Base-by-base conservation (phyloP, 35 echinoderm and acorn worm genomes). In the Nesometra sesokonis region DNA sequence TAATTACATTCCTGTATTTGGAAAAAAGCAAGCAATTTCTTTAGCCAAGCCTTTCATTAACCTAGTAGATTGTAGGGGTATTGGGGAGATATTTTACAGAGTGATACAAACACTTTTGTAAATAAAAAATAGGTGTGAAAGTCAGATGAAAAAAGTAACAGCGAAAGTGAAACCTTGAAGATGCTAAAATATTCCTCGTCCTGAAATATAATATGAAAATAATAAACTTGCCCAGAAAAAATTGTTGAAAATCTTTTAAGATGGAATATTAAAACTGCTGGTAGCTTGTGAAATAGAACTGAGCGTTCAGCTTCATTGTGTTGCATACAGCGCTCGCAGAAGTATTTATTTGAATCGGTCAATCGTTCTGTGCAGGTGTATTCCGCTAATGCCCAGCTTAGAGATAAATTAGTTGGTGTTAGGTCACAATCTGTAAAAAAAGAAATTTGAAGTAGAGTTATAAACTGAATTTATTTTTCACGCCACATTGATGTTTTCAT, bases 321-420 rank as follows among this genome's bases (percentile, higher is more conserved):
- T 33, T 91, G 90, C 15, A 79, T 47, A 47, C 96, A 99, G 9
- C 80, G 84, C 57, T 99, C 96, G 87, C 92, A 99, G 88, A 90
- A 99, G 32, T 99, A 99, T 82, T 99, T 99, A 83, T 99, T 99
- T 36, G 88, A 84, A 78, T 94, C 92, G 0, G 96, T 94, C 83
- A 99, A 79, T 32, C 93, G 78, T 38, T 99, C 96, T 3, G 85
- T 90, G 34, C 90, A 89, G 17, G 96, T 87, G 81, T 94, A 99
- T 47, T 99, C 90, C 9, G 96, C 92, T 36, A 99, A 47, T 0
- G 96, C 96, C 92, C 96, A 99, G 34, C 87, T 88, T 17, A 99
- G 88, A 29, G 92, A 94, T 19, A 88, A 52, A 39, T 88, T 88
- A 13, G 38, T 47, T 5, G 93, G 79, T 31, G 40, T 88, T 7